A percentile compares a stretch with the other conserved stretches of the same genome.
Evolutionary conservation across 2,888 invertebrate species (phyloP).

Genomic region (Augiades crinisus): DNA sequence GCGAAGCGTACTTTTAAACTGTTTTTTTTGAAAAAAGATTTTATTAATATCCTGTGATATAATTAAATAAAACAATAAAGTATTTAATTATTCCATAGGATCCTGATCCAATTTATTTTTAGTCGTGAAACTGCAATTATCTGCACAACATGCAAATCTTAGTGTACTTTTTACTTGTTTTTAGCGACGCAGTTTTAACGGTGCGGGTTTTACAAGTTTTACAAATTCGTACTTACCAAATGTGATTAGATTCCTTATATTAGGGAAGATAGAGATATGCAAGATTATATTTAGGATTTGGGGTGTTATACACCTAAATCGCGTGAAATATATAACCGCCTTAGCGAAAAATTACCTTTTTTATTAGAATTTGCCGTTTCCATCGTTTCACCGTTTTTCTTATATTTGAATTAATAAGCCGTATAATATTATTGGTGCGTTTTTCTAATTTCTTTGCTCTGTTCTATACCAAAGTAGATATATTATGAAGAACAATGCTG

Average conservation of each 20-base stretch:
- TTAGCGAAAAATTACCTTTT: conserved; percentile 32
- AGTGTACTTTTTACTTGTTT: conserved; percentile 1
- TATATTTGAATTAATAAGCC: conserved; percentile 1
- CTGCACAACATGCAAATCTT: neutral
- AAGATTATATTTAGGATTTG: neutral
- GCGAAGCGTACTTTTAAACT: neutral
- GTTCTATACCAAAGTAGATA: neutral
- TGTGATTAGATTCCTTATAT: no score
- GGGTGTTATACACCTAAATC: conserved; percentile 21
- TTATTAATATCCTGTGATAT: neutral
- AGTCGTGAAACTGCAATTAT: neutral
- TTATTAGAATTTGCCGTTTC: neutral
- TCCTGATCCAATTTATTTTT: no score
- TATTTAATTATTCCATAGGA: no score
- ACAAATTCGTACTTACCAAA: no score
- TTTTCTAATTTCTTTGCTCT: no score
- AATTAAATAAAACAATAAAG: neutral
- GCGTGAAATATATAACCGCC: conserved; percentile 46
- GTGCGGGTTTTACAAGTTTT: no score
- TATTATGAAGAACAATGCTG: neutral
- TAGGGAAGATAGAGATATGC: neutral
- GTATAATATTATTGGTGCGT: no score
- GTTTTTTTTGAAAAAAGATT: neutral
- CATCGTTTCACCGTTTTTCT: neutral
- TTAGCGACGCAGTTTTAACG: conserved; percentile 2